Evolutionary conservation across 1,140 invertebrate species (phyloP).

Genomic region (Aphis gossypii): DNA sequence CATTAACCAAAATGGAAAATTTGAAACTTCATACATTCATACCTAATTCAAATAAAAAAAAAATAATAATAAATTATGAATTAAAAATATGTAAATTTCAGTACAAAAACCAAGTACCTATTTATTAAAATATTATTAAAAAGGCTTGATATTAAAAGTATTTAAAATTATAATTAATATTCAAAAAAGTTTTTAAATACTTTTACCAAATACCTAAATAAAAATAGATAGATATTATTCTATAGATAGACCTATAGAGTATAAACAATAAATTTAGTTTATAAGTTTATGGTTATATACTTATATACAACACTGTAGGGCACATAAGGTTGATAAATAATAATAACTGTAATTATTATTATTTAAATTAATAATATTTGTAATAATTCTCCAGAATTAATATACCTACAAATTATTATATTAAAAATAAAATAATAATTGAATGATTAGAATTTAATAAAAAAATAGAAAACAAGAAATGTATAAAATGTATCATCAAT

Average conservation of each 20-base stretch:
- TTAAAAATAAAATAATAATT: background rate
- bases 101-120: background rate
- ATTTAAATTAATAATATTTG: too few relatives aligned
- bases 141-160: background rate
- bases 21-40: background rate
- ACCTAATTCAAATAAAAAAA: background rate
- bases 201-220: background rate
- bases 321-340: too few relatives aligned
- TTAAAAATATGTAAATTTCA: background rate
- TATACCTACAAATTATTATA: background rate
- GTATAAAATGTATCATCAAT: background rate
- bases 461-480: background rate
- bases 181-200: background rate
- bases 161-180: background rate
- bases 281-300: background rate
- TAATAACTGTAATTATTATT: background rate
- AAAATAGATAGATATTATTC: too few relatives aligned
- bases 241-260: background rate
- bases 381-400: background rate
- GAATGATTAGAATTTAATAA: background rate
- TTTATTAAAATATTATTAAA: background rate
- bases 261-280: background rate
- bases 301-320: background rate
- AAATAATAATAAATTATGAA: background rate
- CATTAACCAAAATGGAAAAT: background rate